phyloP scores from a whole-genome alignment of 2,797 vertebrate species.

The Anisognathus igniventris region DNA sequence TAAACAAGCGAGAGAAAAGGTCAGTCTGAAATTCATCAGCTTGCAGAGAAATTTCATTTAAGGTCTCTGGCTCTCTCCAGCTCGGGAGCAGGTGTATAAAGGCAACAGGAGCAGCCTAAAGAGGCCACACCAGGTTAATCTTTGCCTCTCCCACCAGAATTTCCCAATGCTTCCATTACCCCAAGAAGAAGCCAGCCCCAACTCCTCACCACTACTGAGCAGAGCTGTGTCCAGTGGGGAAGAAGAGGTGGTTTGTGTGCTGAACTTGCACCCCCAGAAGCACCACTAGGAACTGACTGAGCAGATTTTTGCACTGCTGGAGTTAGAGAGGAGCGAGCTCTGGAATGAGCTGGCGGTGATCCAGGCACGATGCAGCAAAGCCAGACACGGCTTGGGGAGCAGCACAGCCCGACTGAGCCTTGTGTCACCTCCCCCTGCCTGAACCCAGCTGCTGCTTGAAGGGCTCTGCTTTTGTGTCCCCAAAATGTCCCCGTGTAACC shows the following conservation, averaged over 20 bases:
- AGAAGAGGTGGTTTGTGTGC: neutral
- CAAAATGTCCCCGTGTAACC: neutral
- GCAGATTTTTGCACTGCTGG: neutral
- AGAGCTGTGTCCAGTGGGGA: neutral
- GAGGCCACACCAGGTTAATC: neutral
- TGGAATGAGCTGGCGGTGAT: fast-evolving
- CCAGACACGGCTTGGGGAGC: neutral
- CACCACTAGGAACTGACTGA: neutral
- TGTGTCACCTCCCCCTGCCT: neutral
- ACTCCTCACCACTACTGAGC: neutral
- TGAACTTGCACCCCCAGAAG: neutral
- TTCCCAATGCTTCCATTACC: neutral
- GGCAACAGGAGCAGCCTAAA: neutral
- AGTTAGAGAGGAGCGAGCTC: neutral
- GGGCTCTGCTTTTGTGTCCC: neutral
- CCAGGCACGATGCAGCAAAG: fast-evolving
- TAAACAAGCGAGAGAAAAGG: neutral
- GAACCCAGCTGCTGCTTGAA: neutral
- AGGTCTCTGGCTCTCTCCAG: neutral
- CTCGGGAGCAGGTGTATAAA: neutral
- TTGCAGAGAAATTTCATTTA: neutral
- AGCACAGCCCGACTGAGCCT: neutral
- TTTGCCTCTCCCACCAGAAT: neutral
- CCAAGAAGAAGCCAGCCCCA: neutral
- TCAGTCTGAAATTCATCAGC: neutral